Evolutionary conservation across 2,888 invertebrate species (phyloP).

Genomic region (Alentia gelatinosa): DNA sequence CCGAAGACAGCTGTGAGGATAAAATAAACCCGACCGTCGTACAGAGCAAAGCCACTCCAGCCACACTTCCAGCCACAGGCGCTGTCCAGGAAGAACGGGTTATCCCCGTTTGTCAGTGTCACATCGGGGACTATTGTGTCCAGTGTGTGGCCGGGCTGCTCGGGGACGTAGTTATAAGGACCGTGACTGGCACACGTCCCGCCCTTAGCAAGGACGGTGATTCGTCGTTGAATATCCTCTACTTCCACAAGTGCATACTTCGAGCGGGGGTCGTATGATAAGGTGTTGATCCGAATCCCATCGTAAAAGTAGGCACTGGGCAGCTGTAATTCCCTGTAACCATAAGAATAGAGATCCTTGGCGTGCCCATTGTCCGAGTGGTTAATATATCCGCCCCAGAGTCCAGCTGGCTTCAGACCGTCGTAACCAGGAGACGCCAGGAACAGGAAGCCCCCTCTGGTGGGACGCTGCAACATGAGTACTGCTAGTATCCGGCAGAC

Average conservation of each 20-base stretch:
- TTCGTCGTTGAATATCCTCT: background rate
- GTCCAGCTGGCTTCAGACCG: conserved; percentile 39
- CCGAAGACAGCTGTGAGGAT: conserved; percentile 55
- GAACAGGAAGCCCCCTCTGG: conserved; percentile 41
- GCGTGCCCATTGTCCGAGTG: conserved; percentile 6
- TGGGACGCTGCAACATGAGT: background rate
- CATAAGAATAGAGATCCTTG: background rate
- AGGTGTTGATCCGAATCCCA: background rate
- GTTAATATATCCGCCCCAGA: conserved; percentile 46
- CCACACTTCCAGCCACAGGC: conserved; percentile 59
- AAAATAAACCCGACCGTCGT: conserved; percentile 51
- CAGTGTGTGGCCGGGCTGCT: background rate
- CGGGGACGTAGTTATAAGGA: background rate
- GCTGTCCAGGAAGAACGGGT: conserved; percentile 44
- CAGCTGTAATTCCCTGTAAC: background rate
- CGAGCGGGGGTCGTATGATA: conserved; percentile 44
- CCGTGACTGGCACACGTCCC: background rate
- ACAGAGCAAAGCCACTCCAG: conserved; percentile 55
- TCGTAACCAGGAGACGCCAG: conserved; percentile 50
- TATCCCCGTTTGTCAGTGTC: background rate
- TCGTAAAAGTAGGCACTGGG: background rate
- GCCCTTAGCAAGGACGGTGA: background rate
- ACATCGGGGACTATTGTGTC: background rate
- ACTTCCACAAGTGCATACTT: background rate
- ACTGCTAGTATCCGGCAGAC: background rate